A percentile compares a stretch with the other conserved stretches of the same genome.
These are phyloP conservation scores for Sarotherodon lohbergeri DNA, from an alignment of 2,113 vertebrate species.

Conservation along the genomic window DNA sequence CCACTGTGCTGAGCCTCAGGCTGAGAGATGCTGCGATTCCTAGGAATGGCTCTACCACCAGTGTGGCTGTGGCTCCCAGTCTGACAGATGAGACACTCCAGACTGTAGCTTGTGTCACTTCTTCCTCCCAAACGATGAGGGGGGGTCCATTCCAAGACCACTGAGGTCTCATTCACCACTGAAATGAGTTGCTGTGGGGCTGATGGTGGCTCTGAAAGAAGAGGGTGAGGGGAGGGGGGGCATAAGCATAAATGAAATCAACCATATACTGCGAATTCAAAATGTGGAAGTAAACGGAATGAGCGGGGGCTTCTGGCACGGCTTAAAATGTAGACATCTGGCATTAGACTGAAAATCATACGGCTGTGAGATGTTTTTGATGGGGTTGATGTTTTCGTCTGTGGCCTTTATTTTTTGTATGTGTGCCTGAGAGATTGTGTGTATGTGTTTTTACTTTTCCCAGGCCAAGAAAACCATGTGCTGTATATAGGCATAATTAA, in stretches of 20 bases:
- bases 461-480: conserved; percentile 58
- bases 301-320: background rate
- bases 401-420: conserved; percentile 24
- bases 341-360: conserved; percentile 35
- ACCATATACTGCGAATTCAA: background rate
- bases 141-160: conserved; percentile 93
- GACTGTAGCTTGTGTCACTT: conserved; percentile 86
- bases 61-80: background rate
- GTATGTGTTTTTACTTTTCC: conserved; percentile 51
- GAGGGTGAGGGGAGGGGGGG: background rate
- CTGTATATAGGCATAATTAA: conserved; percentile 67
- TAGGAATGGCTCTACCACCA: background rate
- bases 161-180: conserved; percentile 94
- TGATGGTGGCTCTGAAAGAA: conserved; percentile 83
- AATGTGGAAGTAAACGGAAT: background rate
- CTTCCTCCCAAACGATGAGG: conserved; percentile 88
- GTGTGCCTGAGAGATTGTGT: background rate
- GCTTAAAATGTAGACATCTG: conserved; percentile 47
- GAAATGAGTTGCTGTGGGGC: conserved; percentile 93
- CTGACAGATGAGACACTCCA: conserved; percentile 91
- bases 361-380: conserved; percentile 39
- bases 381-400: conserved; percentile 47
- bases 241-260: background rate
- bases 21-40: conserved; percentile 40
- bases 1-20: conserved; percentile 14